Conservation (phyloP, 2,113 vertebrate species). For the Macroglossus sobrinus region DNA sequence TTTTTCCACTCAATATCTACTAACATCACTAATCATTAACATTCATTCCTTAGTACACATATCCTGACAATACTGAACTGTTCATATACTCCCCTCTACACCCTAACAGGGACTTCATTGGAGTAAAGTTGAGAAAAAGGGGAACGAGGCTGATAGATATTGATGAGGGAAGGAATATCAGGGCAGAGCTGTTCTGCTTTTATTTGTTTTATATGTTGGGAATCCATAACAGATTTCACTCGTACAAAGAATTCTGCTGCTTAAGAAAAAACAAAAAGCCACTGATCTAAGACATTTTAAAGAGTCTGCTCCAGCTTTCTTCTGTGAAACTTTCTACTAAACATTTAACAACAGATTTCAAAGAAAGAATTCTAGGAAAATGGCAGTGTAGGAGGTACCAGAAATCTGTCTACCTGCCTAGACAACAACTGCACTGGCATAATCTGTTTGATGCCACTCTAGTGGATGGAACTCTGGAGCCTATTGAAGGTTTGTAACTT, state of each 20-base stretch:
- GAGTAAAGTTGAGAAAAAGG: background rate
- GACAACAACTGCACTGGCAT: background rate
- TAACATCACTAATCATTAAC: background rate
- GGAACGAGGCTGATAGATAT: background rate
- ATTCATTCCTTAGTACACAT: background rate
- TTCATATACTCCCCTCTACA: background rate
- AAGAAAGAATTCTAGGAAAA: background rate
- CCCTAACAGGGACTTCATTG: background rate
- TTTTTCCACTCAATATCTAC: background rate
- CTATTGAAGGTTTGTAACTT: background rate
- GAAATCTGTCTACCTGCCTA: background rate
- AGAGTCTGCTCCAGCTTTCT: background rate
- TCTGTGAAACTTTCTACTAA: background rate
- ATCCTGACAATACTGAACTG: background rate
- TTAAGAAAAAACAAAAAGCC: background rate
- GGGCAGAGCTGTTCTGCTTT: background rate
- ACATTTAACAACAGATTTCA: background rate
- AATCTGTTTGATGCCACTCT: background rate
- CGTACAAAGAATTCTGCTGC: conserved; percentile 1
- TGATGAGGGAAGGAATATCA: background rate
- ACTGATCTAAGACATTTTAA: background rate
- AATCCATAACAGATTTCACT: background rate
- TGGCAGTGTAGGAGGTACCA: background rate
- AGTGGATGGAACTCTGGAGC: background rate
- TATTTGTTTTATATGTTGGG: background rate